A percentile compares a stretch with the other conserved stretches of the same genome.
Evolutionary conservation across 2,113 vertebrate genomes (phyloP).

Genomic region (Thinocorus orbignyianus): DNA sequence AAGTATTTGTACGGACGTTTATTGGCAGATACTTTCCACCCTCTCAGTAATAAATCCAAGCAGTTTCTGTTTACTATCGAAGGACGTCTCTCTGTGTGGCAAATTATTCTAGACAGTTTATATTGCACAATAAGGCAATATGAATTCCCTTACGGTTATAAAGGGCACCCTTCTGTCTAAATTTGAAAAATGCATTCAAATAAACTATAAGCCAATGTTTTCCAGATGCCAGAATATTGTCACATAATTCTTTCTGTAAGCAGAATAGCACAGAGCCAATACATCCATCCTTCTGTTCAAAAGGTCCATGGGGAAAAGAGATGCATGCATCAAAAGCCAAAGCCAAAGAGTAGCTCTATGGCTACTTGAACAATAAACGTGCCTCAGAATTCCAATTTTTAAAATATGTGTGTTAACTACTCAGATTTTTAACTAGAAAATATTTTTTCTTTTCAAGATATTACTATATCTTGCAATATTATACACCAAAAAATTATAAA

Average conservation of each 20-base stretch:
- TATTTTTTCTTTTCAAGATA: neutral
- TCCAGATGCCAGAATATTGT: constrained; percentile 52
- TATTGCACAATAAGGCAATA: constrained; percentile 35
- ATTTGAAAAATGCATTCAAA: constrained; percentile 59
- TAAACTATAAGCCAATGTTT: constrained; percentile 48
- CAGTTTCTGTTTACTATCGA: constrained; percentile 29
- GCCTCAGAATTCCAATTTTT: neutral
- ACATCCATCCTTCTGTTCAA: constrained; percentile 33
- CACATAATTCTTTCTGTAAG: constrained; percentile 44
- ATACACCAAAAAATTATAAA: neutral
- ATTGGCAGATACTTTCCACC: neutral
- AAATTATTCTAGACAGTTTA: constrained; percentile 53
- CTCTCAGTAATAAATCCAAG: constrained; percentile 16
- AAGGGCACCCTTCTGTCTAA: constrained; percentile 44
- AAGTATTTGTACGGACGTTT: neutral
- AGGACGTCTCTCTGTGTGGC: neutral
- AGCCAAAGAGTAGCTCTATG: neutral
- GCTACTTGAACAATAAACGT: constrained; percentile 10
- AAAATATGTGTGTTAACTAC: neutral
- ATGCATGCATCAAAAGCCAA: neutral
- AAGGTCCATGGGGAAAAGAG: neutral
- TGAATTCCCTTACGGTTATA: constrained; percentile 42
- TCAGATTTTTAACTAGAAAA: neutral
- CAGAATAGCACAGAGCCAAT: neutral
- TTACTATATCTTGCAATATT: neutral